Evolutionary conservation across 2,113 vertebrate genomes (phyloP), one percentile per base, ranked within the genome.

Genomic region (Hymenochirus boettgeri): DNA sequence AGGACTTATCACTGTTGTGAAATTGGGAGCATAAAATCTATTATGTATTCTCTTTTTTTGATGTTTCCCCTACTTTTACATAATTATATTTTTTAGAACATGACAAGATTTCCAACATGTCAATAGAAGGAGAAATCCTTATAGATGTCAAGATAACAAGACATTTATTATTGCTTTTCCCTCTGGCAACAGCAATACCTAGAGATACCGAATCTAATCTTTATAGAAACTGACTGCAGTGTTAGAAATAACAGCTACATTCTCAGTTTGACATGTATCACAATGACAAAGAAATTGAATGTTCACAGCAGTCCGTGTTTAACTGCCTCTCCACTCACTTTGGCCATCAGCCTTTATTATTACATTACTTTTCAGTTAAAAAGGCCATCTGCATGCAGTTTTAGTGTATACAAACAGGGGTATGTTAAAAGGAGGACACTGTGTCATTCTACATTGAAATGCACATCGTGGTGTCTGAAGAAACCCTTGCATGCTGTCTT

Each of bases 121-220:
- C 54, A 18, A 37, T 48, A 57, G 54, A 53, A 5, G 47, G 1
- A 50, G 23, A 47, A 33, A 59, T 67, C 25, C 55, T 51, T 59
- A 37, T 59, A 59, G 64, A 57, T 65, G 63, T 65, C 26, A 29
- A 50, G 47, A 69, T 59, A 60, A 60, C 56, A 37, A 69, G 48
- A 58, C 47, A 52, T 42, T 46, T 31, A 52, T 22, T 33, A 60
- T 57, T 51, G 57, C 19, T 19, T 60, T 18, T 47, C 65, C 57
- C 65, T 58, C 65, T 45, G 65, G 65, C 65, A 8, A 39, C 47
- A 45, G 10, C 47, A 42, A 15, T n/a, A 39, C 46, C 55, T 27
- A 57, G 29, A 67, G 55, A 67, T 29, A 53, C 31, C 13, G 13
- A 31, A 39, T 53, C 47, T 53, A 53, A 53, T 53, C 33, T 60